phyloP scores from a whole-genome alignment of 2,113 vertebrate species.

The Gasterosteus aculeatus region DNA sequence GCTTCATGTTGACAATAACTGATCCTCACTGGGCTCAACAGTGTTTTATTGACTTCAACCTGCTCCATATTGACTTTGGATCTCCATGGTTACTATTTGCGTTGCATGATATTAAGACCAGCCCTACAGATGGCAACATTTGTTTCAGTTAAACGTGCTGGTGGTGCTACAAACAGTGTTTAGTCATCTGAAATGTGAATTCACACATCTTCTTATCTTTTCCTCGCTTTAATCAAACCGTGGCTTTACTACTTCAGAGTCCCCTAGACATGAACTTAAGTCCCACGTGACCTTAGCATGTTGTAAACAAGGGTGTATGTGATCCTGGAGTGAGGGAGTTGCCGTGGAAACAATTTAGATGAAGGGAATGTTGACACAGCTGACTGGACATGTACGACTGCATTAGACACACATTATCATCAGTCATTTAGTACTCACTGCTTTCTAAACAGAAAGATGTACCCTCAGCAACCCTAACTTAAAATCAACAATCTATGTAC shows the following conservation, averaged over 20 bases:
- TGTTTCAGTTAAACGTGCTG: slow-evolving; percentile 32
- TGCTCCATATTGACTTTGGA: slow-evolving; percentile 6
- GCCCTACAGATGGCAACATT: slow-evolving; percentile 39
- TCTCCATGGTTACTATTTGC: slow-evolving; percentile 45
- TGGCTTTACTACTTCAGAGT: background rate
- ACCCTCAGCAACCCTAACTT: too few relatives aligned
- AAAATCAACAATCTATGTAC: background rate
- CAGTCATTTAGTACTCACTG: background rate
- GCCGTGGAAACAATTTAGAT: background rate
- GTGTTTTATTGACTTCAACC: slow-evolving; percentile 16
- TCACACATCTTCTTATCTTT: background rate
- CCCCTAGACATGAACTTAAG: background rate
- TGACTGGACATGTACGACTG: background rate
- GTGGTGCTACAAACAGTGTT: background rate
- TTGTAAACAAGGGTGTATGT: background rate
- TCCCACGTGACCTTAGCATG: background rate
- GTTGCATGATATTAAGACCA: slow-evolving; percentile 14
- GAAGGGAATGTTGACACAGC: background rate
- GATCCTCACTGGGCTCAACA: background rate
- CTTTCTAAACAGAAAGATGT: background rate
- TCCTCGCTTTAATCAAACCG: background rate
- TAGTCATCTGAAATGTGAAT: background rate
- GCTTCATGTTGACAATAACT: background rate
- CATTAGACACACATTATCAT: background rate
- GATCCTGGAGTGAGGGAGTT: background rate